Percentiles rank a stretch among this genome's conserved stretches.
Evolutionary conservation across 2,113 vertebrate genomes (phyloP).

Genomic region (Scopus umbretta): DNA sequence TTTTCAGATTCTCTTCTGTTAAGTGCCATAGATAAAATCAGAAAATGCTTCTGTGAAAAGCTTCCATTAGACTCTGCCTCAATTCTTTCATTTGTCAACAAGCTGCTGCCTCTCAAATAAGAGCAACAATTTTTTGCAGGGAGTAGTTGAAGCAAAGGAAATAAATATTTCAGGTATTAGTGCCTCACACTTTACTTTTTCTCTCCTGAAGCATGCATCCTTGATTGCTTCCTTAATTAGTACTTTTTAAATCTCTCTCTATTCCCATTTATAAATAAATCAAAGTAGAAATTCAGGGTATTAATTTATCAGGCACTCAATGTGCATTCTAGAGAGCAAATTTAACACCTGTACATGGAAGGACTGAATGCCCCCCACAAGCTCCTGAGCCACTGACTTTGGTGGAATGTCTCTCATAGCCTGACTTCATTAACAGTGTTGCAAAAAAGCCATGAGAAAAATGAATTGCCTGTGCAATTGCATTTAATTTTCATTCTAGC

Average conservation of each 20-base stretch:
- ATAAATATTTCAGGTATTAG: constrained; percentile 24
- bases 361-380: not conserved
- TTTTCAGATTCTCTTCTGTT: not conserved
- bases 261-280: constrained; percentile 34
- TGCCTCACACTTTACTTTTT: not conserved
- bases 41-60: not conserved
- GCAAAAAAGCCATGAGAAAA: constrained; percentile 21
- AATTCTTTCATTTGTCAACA: not conserved
- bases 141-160: not conserved
- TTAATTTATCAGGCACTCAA: constrained; percentile 3
- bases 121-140: not conserved
- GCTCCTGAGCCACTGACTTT: not conserved
- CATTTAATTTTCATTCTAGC: constrained; percentile 60
- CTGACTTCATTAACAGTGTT: not conserved
- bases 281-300: not conserved
- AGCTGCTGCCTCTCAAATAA: not conserved
- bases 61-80: not conserved
- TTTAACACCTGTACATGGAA: not conserved
- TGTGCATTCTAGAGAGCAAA: not conserved
- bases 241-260: not conserved
- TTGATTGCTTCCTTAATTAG: constrained; percentile 57
- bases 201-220: not conserved
- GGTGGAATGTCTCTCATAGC: not conserved
- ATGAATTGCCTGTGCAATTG: constrained; percentile 25
- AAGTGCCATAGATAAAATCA: not conserved